Evolutionary conservation across 2,113 vertebrate genomes (phyloP).

Genomic region (Pomatorhinus ruficollis): DNA sequence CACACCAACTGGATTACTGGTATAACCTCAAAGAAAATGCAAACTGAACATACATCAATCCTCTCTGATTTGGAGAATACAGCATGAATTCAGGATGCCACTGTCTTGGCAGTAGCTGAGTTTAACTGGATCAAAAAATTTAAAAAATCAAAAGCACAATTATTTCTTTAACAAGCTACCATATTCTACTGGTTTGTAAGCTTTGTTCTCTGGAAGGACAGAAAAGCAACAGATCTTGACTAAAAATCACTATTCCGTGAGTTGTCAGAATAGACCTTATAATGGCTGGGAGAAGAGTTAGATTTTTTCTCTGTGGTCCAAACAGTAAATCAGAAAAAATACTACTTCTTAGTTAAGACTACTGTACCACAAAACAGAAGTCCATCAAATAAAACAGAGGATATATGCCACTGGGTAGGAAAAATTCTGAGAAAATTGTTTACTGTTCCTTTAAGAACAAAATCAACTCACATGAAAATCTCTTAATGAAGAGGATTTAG

Average conservation of each 20-base stretch:
- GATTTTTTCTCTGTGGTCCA: background rate
- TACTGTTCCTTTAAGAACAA: constrained; percentile 17
- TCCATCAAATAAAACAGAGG: background rate
- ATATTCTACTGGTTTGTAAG: background rate
- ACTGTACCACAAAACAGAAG: background rate
- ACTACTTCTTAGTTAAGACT: background rate
- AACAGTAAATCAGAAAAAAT: background rate
- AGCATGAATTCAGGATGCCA: background rate
- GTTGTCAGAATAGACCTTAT: background rate
- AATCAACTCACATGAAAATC: constrained; percentile 32
- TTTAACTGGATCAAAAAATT: background rate
- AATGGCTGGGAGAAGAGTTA: background rate
- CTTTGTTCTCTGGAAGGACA: background rate
- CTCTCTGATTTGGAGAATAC: background rate
- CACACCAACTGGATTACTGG: background rate
- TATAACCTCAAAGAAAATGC: background rate
- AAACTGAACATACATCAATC: background rate
- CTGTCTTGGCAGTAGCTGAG: background rate
- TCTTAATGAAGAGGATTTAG: constrained; percentile 50
- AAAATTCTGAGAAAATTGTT: background rate
- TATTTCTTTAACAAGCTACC: background rate
- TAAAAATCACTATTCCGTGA: background rate
- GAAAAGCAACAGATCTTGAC: background rate
- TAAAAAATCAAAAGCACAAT: background rate
- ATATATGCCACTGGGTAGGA: background rate